Percentiles rank a stretch among this genome's conserved stretches.
Conservation (phyloP, 2,888 invertebrate genomes). For the Sussaba pulchella region DNA sequence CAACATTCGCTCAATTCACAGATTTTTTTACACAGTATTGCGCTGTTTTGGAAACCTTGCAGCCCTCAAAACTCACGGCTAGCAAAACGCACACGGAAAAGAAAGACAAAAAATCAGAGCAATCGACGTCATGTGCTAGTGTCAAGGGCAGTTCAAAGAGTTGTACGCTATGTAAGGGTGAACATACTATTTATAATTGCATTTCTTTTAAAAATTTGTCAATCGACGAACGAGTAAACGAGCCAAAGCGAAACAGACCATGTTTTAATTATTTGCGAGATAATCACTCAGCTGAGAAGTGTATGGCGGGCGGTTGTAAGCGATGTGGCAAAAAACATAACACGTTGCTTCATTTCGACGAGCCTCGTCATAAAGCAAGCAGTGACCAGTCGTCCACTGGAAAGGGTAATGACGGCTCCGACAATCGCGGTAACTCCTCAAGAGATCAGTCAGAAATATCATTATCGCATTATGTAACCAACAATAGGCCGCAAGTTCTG, state of each 20-base stretch:
- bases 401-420: not conserved
- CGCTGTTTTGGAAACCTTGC: constrained; percentile 45
- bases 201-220: constrained; percentile 10
- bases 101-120: constrained; percentile 31
- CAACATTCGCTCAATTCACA: constrained; percentile 24
- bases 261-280: constrained; percentile 44
- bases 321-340: constrained; percentile 29
- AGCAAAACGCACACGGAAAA: constrained; percentile 17
- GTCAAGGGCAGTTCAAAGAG: not conserved
- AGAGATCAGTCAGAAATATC: not conserved
- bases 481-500: constrained; percentile 1
- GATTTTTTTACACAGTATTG: constrained; percentile 44
- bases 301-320: constrained; percentile 7
- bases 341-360: not conserved
- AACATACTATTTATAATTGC: constrained; percentile 27
- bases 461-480: not conserved
- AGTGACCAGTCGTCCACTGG: not conserved
- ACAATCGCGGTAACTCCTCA: not conserved
- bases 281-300: constrained; percentile 5
- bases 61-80: constrained; percentile 30
- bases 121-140: constrained; percentile 1
- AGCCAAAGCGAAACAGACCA: constrained; percentile 8
- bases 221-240: constrained; percentile 14
- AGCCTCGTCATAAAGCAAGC: not conserved
- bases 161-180: constrained; percentile 20